These are phyloP conservation scores for Apistogramma diplotaenia DNA, from an alignment of 2,113 vertebrate species.

Conservation along the genomic window DNA sequence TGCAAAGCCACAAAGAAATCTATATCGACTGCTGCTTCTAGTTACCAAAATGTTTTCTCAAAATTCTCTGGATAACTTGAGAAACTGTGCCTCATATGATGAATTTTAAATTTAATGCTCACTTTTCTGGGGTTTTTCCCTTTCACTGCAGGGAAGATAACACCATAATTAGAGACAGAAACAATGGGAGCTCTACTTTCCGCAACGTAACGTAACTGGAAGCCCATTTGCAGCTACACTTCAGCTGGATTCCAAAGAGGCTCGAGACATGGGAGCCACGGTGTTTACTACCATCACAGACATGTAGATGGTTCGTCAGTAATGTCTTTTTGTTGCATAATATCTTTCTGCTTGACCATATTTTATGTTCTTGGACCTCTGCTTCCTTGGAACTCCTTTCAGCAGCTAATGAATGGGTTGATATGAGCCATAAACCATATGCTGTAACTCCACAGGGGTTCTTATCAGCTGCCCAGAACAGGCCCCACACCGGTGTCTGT, in stretches of 20 bases:
- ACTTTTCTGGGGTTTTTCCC: not conserved
- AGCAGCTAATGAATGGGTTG: slow-evolving; percentile 38
- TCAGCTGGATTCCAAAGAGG: slow-evolving; percentile 34
- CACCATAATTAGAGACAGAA: slow-evolving; percentile 27
- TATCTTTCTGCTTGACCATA: slow-evolving; percentile 16
- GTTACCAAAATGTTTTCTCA: not conserved
- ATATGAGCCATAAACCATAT: slow-evolving; percentile 49
- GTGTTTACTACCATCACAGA: slow-evolving; percentile 3
- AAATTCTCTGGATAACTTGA: not conserved
- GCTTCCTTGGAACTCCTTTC: slow-evolving; percentile 33
- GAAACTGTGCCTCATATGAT: slow-evolving; percentile 3
- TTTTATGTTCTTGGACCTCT: slow-evolving; percentile 8
- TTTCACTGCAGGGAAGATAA: slow-evolving; percentile 17
- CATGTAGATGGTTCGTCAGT: slow-evolving; percentile 9
- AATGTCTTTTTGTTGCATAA: slow-evolving; percentile 28
- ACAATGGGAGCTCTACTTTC: slow-evolving; percentile 32
- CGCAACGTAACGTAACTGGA: slow-evolving; percentile 11
- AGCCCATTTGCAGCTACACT: slow-evolving; percentile 40
- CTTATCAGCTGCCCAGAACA: slow-evolving; percentile 57
- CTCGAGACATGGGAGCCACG: not conserved
- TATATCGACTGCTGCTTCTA: not conserved
- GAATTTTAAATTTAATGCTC: slow-evolving; percentile 11
- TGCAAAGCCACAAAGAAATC: not conserved
- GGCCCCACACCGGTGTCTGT: slow-evolving; percentile 49
- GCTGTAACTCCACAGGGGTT: slow-evolving; percentile 42